Conservation (phyloP, 2,797 vertebrate genomes). For the Xenentodon cancila region DNA sequence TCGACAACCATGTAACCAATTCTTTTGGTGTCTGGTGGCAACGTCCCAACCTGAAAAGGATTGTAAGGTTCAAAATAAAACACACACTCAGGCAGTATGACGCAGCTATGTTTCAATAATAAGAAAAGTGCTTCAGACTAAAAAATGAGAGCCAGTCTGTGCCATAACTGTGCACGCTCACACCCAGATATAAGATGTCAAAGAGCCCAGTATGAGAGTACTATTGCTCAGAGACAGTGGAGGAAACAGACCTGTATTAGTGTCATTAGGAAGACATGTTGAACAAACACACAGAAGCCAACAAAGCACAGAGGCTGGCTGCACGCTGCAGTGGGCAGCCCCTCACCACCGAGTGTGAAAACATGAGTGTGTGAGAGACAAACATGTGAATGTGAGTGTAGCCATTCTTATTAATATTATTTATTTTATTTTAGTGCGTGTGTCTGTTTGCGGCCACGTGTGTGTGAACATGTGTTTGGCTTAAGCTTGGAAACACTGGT, state of each 20-base stretch:
- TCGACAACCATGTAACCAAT: no score
- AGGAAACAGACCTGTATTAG: conserved; percentile 66
- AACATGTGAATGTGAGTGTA: conserved; percentile 9
- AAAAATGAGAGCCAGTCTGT: conserved; percentile 38
- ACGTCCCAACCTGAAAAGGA: conserved; percentile 1
- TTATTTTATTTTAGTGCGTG: neutral
- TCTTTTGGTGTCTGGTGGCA: conserved; percentile 28
- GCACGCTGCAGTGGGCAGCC: conserved; percentile 39
- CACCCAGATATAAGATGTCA: conserved; percentile 54
- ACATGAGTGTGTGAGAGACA: conserved; percentile 16
- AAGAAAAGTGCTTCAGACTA: conserved; percentile 20
- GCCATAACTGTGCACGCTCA: conserved; percentile 32
- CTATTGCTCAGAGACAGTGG: conserved; percentile 43
- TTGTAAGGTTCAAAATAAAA: no score
- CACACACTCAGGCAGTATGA: no score
- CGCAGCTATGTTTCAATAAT: no score
- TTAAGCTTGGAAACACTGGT: conserved; percentile 21
- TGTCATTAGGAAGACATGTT: conserved; percentile 72
- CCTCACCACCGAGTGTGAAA: conserved; percentile 22
- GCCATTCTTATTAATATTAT: neutral
- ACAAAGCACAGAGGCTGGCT: conserved; percentile 73
- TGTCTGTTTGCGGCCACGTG: neutral
- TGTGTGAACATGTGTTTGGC: neutral
- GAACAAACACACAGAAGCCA: conserved; percentile 50
- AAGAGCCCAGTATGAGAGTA: conserved; percentile 55